These are phyloP conservation scores for Lordiphosa clarofinis DNA, from an alignment of 1,140 invertebrate species.

Conservation along the genomic window DNA sequence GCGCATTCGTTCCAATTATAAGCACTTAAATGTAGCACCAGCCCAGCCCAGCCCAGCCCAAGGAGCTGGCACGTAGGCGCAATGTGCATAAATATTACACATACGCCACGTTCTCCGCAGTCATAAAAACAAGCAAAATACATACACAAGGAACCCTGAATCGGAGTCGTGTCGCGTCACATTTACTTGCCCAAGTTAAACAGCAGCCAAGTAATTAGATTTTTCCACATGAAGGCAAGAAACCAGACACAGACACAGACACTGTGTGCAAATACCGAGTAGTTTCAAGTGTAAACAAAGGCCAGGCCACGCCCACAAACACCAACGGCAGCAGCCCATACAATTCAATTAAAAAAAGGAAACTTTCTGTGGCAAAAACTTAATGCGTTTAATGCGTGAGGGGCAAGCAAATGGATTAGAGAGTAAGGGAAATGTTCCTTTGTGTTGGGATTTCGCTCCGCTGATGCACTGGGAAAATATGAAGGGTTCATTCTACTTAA, in stretches of 20 bases:
- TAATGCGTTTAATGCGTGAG: slow-evolving; percentile 76
- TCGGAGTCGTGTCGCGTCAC: slow-evolving; percentile 1
- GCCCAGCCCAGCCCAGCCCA: slow-evolving; percentile 11
- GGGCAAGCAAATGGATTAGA: slow-evolving; percentile 69
- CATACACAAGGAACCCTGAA: slow-evolving; percentile 18
- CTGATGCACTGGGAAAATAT: neutral
- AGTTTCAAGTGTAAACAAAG: slow-evolving; percentile 72
- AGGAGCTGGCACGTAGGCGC: slow-evolving; percentile 32
- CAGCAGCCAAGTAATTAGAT: slow-evolving; percentile 73
- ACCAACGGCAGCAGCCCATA: slow-evolving; percentile 37
- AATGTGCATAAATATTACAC: slow-evolving; percentile 54
- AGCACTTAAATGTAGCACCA: slow-evolving; percentile 67
- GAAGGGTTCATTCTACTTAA: too few relatives aligned
- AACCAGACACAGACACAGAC: slow-evolving; percentile 14
- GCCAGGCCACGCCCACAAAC: slow-evolving; percentile 18
- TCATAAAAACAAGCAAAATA: slow-evolving; percentile 55
- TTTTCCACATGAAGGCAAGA: slow-evolving; percentile 58
- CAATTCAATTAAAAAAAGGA: slow-evolving; percentile 73
- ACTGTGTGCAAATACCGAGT: slow-evolving; percentile 49
- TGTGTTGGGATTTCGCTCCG: slow-evolving; percentile 11
- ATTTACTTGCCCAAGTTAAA: slow-evolving; percentile 36
- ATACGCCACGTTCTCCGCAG: slow-evolving; percentile 53
- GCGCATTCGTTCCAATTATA: slow-evolving; percentile 76
- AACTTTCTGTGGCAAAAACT: slow-evolving; percentile 35
- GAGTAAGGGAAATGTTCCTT: slow-evolving; percentile 24